Evolutionary conservation across 35 echinoderm and acorn worm genomes (phyloP), one percentile per base, ranked within the genome.

Genomic region (Holothuria glaberrima): DNA sequence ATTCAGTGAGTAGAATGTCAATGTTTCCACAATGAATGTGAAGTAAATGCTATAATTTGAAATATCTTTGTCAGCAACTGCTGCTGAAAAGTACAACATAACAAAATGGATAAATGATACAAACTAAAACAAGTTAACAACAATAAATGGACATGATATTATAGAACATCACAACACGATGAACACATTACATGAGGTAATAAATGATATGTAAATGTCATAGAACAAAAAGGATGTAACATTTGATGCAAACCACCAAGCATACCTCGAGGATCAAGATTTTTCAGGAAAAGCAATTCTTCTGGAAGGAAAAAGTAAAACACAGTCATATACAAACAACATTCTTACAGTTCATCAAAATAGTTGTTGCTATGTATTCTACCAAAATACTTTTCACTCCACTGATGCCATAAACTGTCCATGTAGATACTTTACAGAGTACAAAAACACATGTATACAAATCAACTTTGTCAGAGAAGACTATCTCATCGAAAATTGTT

Each of bases 241-340:
- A 33, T 78, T 31, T 29, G 26, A 73, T 73, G 69, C 30, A 73
- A 78, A 78, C 36, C 44, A 78, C 74, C 74, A 78, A 78, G 25
- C 74, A 78, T 78, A 78, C 74, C 74, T 78, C 74, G 21, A 48
- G 74, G 74, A 78, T 78, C 74, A 78, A 78, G 74, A 78, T 78
- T 78, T 78, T 78, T 78, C 74, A 78, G 74, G 74, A 35, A 50
- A 48, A 78, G 74, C 38, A 78, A 78, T 78, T 78, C 74, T 50
- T 78, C 74, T 78, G 74, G 74, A 77, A 48, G 73, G 20, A 35
- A 78, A 48, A 78, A 78, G 50, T 25, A 78, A 50, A 78, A 78
- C 44, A 78, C 50, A 21, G 22, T 78, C 74, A 48, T 22, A 75
- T 41, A 17, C 50, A 54, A 17, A 54, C 16, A 17, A 54, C 12